Base-by-base conservation (phyloP, 2,113 vertebrate species). In the Psephotus haematonotus region DNA sequence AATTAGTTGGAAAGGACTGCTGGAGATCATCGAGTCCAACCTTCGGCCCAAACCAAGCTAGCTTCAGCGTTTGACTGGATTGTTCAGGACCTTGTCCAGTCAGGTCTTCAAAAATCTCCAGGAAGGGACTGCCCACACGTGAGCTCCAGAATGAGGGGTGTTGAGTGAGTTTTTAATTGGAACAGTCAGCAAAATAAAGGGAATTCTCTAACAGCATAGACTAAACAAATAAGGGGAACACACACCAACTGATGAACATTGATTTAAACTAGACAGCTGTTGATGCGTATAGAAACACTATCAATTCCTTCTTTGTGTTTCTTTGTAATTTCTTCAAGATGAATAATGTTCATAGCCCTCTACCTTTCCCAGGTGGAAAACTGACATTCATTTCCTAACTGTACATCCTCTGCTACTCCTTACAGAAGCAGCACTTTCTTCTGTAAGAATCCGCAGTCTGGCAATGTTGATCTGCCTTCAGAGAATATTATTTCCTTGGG, bases 361-460 rank as follows among this genome's bases (percentile, higher is more conserved):
- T 55, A 20, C 18, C 53, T 55, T 55, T 33, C 53, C n/a, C 29
- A 4, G 35, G 8, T 4, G 53, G 82, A 82, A 80, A 44, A 18
- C 41, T 11, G 22, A 11, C 0, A 0, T 7, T 59, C 1, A 1
- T 23, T 65, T 68, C 29, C 47, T n/a, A 35, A 7, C 11, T 41
- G 68, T 64, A 39, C 39, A 20, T 31, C 65, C 49, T 17, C 2
- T 33, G 69, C 49, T 43, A 15, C 25, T 33, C 27, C 39, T 72
- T 31, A n/a, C 0, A 1, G 41, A 20, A 47, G 25, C 57, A 39
- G 29, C 0, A 5, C 33, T 76, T 76, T 71, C 67, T 15, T 50
- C 39, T 10, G 64, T 20, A 25, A 10, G n/a, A 18, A 17, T 24
- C 74, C 64, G 37, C 22, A 53, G 27, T 9, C 41, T 33, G 85